Percentiles rank a stretch among this genome's conserved stretches.
phyloP scores from a whole-genome alignment of 2,797 vertebrate species.

The Acanthornis magna region DNA sequence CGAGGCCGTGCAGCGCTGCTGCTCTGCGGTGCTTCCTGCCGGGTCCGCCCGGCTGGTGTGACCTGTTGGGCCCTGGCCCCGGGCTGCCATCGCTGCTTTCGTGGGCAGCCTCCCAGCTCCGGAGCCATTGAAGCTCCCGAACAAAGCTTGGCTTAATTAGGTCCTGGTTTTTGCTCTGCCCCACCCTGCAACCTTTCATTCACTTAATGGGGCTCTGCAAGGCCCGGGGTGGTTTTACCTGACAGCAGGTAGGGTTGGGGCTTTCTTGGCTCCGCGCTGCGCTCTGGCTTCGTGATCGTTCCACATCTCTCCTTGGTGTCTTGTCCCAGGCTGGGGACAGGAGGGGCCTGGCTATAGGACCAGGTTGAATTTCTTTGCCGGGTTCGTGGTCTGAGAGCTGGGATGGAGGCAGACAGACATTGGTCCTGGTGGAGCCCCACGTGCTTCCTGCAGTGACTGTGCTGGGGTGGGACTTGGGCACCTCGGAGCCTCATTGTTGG shows the following conservation, averaged over 20 bases:
- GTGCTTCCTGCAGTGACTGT: accelerated
- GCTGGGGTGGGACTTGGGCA: neutral
- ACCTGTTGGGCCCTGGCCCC: neutral
- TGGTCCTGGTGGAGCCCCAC: accelerated
- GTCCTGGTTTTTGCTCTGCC: neutral
- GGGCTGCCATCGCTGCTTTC: neutral
- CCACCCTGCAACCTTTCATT: neutral
- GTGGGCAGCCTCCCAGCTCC: neutral
- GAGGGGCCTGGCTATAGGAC: neutral
- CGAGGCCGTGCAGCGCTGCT: accelerated
- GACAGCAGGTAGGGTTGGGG: neutral
- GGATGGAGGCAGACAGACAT: neutral
- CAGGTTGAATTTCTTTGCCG: neutral
- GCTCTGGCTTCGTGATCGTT: accelerated
- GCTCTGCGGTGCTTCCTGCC: neutral
- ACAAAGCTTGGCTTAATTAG: constrained; percentile 20
- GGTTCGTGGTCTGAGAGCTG: neutral
- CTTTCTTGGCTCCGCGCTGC: neutral
- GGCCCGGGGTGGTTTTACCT: neutral
- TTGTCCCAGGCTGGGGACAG: neutral
- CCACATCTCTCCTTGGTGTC: neutral
- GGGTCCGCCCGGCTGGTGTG: neutral
- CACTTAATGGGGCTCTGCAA: neutral
- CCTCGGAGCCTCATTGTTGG: accelerated
- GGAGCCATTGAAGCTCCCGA: neutral